Percentiles rank a stretch among this genome's conserved stretches.
Conservation (phyloP, 2,797 vertebrate species). For the Manis pentadactyla region DNA sequence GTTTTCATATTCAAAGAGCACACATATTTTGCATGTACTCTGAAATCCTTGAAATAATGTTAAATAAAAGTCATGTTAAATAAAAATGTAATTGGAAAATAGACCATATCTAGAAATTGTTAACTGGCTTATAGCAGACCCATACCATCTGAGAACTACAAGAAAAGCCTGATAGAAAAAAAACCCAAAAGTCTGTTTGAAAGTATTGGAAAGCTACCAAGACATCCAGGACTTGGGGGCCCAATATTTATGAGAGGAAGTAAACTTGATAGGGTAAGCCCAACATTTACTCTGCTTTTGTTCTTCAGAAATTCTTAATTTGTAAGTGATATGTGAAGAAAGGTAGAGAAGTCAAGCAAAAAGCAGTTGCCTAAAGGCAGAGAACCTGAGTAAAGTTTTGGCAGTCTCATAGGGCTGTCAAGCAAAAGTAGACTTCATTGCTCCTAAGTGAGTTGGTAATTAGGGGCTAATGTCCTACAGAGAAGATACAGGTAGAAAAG, state of each 20-base stretch:
- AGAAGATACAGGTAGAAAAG: background rate
- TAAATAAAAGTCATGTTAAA: slow-evolving; percentile 15
- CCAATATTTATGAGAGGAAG: background rate
- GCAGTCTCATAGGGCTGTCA: background rate
- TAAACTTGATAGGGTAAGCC: background rate
- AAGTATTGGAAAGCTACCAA: slow-evolving; percentile 34
- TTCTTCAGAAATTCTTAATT: background rate
- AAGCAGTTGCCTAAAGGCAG: background rate
- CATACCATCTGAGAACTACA: background rate
- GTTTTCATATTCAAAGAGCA: background rate
- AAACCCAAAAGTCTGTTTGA: background rate
- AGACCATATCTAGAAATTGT: background rate
- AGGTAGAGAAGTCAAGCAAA: background rate
- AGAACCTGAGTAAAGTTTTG: background rate
- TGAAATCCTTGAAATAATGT: background rate
- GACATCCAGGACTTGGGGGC: background rate
- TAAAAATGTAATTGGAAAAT: slow-evolving; percentile 43
- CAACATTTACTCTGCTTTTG: background rate
- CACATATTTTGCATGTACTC: background rate
- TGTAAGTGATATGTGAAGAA: background rate
- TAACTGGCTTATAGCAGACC: background rate
- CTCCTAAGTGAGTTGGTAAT: background rate
- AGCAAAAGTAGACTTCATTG: background rate
- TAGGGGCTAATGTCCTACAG: background rate
- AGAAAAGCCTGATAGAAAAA: background rate